These are phyloP conservation scores for Misgurnus anguillicaudatus DNA, from an alignment of 2,113 vertebrate species.

Conservation along the genomic window DNA sequence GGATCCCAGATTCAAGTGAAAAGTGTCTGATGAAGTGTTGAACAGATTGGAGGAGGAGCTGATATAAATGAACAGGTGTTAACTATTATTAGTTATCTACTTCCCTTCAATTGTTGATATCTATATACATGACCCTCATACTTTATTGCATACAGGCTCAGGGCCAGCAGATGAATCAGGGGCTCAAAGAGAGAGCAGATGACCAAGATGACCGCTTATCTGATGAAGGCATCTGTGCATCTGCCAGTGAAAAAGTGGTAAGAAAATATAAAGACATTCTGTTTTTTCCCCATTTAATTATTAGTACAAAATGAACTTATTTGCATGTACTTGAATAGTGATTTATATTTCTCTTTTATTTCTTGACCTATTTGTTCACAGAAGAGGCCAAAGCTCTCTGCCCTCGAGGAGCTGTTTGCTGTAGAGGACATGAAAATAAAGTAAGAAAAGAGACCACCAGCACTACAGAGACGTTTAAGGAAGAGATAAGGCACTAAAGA, in stretches of 20 bases:
- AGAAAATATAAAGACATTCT: constrained; percentile 6
- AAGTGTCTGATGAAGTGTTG: neutral
- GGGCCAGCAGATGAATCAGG: neutral
- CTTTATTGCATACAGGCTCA: neutral
- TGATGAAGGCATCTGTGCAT: neutral
- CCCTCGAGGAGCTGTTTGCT: no score
- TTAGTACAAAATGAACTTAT: neutral
- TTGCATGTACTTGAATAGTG: neutral
- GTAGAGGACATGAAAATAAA: no score
- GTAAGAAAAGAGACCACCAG: no score
- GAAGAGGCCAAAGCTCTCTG: no score
- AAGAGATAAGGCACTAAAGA: neutral
- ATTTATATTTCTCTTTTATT: neutral
- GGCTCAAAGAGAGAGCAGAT: neutral
- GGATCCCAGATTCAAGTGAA: constrained; percentile 18
- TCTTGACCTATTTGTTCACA: neutral
- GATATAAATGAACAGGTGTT: neutral
- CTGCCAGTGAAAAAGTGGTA: no score
- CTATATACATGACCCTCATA: neutral
- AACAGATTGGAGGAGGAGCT: constrained; percentile 1
- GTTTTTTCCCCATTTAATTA: neutral
- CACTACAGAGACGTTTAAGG: no score
- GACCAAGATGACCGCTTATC: neutral
- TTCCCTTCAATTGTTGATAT: neutral
- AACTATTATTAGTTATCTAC: neutral